These are phyloP conservation scores for Meteorus cinctellus DNA, from an alignment of 2,888 invertebrate genomes.

Conservation along the genomic window DNA sequence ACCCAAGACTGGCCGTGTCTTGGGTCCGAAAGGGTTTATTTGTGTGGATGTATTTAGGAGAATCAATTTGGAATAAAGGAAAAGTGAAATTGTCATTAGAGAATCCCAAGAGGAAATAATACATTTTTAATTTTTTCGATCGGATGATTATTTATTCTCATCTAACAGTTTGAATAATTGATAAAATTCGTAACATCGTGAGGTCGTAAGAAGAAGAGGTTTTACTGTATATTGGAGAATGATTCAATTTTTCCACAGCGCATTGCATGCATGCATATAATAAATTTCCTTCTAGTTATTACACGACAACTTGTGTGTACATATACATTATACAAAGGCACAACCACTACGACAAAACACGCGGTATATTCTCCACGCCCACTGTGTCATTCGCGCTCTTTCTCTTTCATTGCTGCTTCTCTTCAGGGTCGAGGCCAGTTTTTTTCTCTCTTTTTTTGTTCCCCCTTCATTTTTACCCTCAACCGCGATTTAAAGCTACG, in stretches of 20 bases:
- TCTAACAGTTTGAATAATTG: no score
- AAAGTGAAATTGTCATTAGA: no score
- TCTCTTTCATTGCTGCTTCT: constrained; percentile 5
- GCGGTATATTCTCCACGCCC: constrained; percentile 47
- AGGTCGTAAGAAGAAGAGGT: no score
- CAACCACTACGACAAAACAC: constrained; percentile 28
- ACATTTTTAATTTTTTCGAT: no score
- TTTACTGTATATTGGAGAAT: not conserved
- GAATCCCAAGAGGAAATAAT: no score
- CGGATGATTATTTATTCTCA: no score
- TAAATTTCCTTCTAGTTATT: not conserved
- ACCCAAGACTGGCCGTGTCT: no score
- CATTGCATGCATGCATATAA: not conserved
- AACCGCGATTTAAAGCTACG: not conserved
- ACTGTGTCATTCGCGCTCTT: constrained; percentile 35
- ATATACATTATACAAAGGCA: not conserved
- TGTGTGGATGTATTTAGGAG: no score
- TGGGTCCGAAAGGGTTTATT: no score
- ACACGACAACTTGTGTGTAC: not conserved
- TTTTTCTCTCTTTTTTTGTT: constrained; percentile 29
- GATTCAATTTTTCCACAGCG: not conserved
- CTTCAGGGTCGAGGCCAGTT: constrained; percentile 48
- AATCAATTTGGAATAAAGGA: no score
- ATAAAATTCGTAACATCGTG: no score
- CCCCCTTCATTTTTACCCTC: constrained; percentile 34